Percentiles rank a stretch among this genome's conserved stretches.
Conservation (phyloP, 1,140 invertebrate genomes). For the Mizuhopecten yessoensis region DNA sequence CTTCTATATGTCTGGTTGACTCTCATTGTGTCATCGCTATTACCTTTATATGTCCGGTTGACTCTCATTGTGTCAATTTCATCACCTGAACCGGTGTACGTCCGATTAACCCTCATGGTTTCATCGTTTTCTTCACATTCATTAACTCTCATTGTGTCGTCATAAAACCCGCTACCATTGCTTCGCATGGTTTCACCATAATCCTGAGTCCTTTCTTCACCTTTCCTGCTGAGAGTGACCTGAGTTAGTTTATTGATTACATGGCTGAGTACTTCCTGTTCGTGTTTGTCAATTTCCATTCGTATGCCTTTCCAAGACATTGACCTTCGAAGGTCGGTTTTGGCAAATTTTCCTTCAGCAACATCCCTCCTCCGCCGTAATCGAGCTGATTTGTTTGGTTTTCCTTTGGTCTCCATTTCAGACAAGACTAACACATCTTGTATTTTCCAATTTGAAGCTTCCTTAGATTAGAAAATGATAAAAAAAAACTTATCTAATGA, state of each 20-base stretch:
- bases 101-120: slow-evolving; percentile 50
- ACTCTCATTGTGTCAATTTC: slow-evolving; percentile 45
- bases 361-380: neutral
- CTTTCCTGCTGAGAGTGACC: neutral
- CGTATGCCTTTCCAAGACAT: slow-evolving; percentile 58
- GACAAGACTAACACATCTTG: neutral
- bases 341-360: neutral
- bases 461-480: neutral
- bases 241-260: slow-evolving; percentile 52
- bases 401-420: slow-evolving; percentile 26
- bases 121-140: slow-evolving; percentile 19
- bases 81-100: slow-evolving; percentile 42
- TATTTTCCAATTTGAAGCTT: neutral
- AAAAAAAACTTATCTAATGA: no score
- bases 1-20: slow-evolving; percentile 42
- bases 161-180: slow-evolving; percentile 19
- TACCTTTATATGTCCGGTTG: slow-evolving; percentile 43
- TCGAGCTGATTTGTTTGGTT: neutral
- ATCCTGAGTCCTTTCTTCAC: no score
- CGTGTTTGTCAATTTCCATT: slow-evolving; percentile 53
- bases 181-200: slow-evolving; percentile 23
- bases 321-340: slow-evolving; percentile 52
- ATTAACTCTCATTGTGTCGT: slow-evolving; percentile 47
- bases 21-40: slow-evolving; percentile 43
- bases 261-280: slow-evolving; percentile 51